These are phyloP conservation scores for Coregonus ussuriensis DNA, from an alignment of 2,797 vertebrate species.

Conservation along the genomic window DNA sequence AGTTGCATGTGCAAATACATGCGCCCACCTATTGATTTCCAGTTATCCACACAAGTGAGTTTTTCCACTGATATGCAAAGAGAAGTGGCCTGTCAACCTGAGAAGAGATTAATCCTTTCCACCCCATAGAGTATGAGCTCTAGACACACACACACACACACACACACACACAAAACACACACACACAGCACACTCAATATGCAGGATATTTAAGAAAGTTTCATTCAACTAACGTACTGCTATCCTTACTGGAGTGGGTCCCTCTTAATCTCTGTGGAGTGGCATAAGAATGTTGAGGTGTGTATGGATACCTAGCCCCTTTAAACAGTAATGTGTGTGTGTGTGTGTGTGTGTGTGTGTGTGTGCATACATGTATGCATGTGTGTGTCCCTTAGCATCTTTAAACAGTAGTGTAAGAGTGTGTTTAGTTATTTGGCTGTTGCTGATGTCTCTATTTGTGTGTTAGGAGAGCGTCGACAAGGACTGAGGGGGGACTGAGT, in stretches of 20 bases:
- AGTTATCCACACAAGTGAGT: background rate
- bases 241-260: background rate
- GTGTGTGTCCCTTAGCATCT: slow-evolving; percentile 30
- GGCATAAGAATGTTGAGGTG: background rate
- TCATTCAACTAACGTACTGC: background rate
- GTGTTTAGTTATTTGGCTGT: slow-evolving; percentile 30
- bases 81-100: background rate
- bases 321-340: background rate
- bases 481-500: background rate
- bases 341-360: background rate
- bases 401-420: slow-evolving; percentile 36
- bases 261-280: background rate
- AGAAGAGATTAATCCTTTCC: background rate
- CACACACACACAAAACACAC: no score
- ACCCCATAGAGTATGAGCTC: background rate
- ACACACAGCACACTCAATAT: background rate
- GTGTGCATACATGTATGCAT: background rate
- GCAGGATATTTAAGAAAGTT: background rate
- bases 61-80: background rate
- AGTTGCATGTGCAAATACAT: background rate
- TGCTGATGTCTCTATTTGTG: slow-evolving; percentile 50
- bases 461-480: slow-evolving; percentile 1
- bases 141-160: no score
- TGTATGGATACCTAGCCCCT: no score
- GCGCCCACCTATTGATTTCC: background rate